Conservation (phyloP, 2,888 invertebrate species). For the Cheilosia scutellata region DNA sequence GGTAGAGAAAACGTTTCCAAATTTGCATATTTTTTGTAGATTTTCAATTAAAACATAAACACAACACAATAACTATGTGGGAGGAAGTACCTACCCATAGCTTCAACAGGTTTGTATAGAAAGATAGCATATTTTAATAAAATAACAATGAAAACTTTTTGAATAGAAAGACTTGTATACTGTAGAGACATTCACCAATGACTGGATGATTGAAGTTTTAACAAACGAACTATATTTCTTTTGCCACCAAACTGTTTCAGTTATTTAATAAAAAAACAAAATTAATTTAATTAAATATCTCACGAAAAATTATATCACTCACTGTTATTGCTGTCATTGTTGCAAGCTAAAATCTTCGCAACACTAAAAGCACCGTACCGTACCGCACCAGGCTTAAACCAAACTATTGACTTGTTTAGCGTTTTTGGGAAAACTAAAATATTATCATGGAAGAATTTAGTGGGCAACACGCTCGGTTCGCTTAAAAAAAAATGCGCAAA, state of each 20-base stretch:
- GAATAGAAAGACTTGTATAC: too few species aligned
- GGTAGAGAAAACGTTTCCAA: too few species aligned
- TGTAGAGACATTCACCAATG: too few species aligned
- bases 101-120: too few species aligned
- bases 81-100: too few species aligned
- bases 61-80: too few species aligned
- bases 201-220: too few species aligned
- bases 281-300: background rate
- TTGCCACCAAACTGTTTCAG: background rate
- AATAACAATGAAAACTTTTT: too few species aligned
- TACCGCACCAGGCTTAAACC: slow-evolving; percentile 15
- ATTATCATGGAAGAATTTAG: slow-evolving; percentile 29
- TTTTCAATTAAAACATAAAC: too few species aligned
- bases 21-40: too few species aligned
- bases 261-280: background rate
- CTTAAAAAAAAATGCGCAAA: slow-evolving; percentile 56
- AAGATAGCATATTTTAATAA: too few species aligned
- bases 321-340: slow-evolving; percentile 33
- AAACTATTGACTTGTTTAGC: slow-evolving; percentile 35
- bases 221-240: too few species aligned
- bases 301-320: slow-evolving; percentile 19
- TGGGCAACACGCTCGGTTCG: slow-evolving; percentile 22
- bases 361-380: slow-evolving; percentile 5
- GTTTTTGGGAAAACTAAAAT: slow-evolving; percentile 40
- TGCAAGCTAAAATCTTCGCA: background rate